phyloP scores from a whole-genome alignment of 2,113 vertebrate species.

The Quiscalus mexicanus region DNA sequence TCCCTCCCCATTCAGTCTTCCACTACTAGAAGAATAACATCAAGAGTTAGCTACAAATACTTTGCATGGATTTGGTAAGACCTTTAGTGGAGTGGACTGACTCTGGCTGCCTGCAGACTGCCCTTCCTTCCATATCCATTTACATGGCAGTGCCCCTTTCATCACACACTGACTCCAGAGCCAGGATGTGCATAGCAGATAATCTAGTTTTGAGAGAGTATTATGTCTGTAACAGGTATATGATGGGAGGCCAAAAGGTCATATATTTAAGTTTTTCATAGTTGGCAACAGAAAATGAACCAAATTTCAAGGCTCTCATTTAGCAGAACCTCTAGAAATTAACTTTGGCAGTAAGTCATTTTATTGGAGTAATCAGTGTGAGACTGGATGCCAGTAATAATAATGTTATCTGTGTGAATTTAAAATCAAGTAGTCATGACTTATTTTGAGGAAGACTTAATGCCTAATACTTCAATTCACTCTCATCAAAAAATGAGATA shows the following conservation, averaged over 20 bases:
- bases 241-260: background rate
- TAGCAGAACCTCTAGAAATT: background rate
- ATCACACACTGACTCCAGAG: background rate
- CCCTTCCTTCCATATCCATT: background rate
- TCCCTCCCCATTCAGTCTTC: background rate
- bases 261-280: background rate
- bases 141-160: background rate
- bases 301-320: background rate
- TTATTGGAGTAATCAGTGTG: background rate
- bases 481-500: conserved; percentile 23
- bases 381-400: background rate
- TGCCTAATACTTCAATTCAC: conserved; percentile 22
- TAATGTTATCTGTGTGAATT: conserved; percentile 5
- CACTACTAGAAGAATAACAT: background rate
- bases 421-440: conserved; percentile 24
- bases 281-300: background rate
- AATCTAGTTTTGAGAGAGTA: background rate
- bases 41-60: background rate
- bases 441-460: conserved; percentile 28
- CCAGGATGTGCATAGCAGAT: background rate
- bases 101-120: background rate
- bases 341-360: background rate
- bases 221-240: background rate
- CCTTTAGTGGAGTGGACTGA: background rate
- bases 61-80: background rate